Base-by-base conservation (phyloP, 2,113 vertebrate genomes). In the Notiomystis cincta region DNA sequence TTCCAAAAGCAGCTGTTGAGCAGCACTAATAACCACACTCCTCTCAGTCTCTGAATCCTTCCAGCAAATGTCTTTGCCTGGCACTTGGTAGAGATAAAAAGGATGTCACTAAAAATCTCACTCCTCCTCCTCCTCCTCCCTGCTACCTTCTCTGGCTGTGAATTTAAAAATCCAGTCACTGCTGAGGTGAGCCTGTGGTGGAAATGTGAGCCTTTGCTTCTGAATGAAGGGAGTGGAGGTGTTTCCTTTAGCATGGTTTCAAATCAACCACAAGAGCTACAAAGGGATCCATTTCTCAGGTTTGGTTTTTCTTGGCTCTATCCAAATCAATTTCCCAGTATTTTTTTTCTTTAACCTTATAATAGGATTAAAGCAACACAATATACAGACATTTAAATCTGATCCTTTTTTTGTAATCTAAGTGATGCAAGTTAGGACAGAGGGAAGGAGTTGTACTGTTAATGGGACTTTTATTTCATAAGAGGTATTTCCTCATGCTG, bases 141-240 rank as follows among this genome's bases (percentile, higher is more conserved):
- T 75, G 21, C 44, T 51, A 31, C 51, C 47, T 37, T 73, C 47
- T 70, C 60, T 48, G 37, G 8, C 50, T 66, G 37, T 8, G 57
- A 37, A 45, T 91, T 91, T 5, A 23, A 71, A 89, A 78, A 16
- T 21, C 1, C 91, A 87, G 47, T 47, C 71, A 24, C 1, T 54
- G 72, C 69, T 44, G 72, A 62, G 40, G 11, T 40, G 35, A 56
- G n/a, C 31, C 60, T 79, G n/a, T 33, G 61, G 60, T 35, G 69
- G 83, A 84, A 82, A 57, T 0, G 0, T 13, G 15, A 38, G n/a
- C 4, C 35, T 82, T 69, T 27, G 27, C 18, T 72, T 65, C 53
- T 12, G 1, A 57, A 38, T 0, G 11, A 67, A 82, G 65, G 31
- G n/a, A 56, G 33, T 2, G 3, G 21, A 77, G 30, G 8, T 1